Percentiles rank a stretch among this genome's conserved stretches.
phyloP scores from a whole-genome alignment of 2,113 vertebrate species.

The Eolophus roseicapilla region DNA sequence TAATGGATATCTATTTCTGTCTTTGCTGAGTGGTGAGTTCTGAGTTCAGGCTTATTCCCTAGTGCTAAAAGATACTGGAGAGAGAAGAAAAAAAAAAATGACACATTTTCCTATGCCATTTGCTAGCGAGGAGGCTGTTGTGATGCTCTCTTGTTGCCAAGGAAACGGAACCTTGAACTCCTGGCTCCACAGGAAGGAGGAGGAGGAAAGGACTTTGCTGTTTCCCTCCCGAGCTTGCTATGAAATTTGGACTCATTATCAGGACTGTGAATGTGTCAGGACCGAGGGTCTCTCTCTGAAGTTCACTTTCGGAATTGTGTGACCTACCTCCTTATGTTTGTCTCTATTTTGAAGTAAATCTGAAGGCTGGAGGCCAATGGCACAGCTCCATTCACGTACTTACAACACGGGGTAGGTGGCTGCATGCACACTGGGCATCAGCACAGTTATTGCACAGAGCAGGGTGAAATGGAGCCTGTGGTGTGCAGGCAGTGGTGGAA shows the following conservation, averaged over 20 bases:
- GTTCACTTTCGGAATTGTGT: neutral
- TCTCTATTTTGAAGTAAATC: neutral
- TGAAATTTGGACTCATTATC: neutral
- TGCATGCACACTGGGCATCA: neutral
- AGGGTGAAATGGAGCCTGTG: accelerated
- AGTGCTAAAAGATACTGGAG: neutral
- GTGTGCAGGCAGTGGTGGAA: neutral
- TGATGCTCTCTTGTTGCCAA: constrained; percentile 57
- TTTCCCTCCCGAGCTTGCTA: neutral
- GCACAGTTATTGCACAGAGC: neutral
- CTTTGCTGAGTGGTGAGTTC: constrained; percentile 29
- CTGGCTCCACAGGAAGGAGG: neutral
- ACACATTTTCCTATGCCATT: neutral
- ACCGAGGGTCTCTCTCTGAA: neutral
- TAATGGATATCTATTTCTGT: neutral
- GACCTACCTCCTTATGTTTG: neutral
- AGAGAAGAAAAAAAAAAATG: neutral
- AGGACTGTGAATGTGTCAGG: neutral
- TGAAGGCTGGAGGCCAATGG: neutral
- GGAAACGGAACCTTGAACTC: constrained; percentile 44
- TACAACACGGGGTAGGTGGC: neutral
- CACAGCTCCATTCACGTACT: neutral
- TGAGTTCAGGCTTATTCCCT: constrained; percentile 13
- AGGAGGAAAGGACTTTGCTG: neutral
- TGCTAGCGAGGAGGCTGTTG: constrained; percentile 24